Evolutionary conservation across 2,113 vertebrate genomes (phyloP).

Genomic region (Otolemur garnettii): DNA sequence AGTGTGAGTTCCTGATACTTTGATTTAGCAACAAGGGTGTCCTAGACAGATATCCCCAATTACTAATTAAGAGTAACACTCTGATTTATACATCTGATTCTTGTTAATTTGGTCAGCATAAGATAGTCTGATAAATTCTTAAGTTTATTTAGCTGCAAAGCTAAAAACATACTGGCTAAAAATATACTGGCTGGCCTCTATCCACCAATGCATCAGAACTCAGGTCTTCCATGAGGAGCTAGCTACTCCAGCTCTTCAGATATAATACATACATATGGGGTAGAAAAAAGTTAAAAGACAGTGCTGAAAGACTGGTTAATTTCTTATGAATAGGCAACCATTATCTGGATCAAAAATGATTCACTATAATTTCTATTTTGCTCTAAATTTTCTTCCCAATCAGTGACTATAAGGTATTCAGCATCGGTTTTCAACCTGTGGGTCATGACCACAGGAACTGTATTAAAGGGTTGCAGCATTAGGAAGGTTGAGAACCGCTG

Average conservation of each 20-base stretch:
- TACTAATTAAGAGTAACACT: not conserved
- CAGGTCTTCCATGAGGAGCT: not conserved
- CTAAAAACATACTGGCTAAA: not conserved
- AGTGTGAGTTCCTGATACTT: not conserved
- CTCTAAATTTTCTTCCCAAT: not conserved
- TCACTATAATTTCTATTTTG: not conserved
- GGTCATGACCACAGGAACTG: too few species aligned
- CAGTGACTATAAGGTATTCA: not conserved
- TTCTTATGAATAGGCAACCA: not conserved
- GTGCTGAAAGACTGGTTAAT: not conserved
- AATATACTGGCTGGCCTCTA: not conserved
- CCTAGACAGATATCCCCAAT: not conserved
- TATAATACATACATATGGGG: not conserved
- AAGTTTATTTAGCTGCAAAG: slow-evolving; percentile 1
- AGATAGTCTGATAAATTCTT: not conserved
- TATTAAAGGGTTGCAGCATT: too few species aligned
- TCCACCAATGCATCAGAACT: not conserved
- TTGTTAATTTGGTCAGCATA: not conserved
- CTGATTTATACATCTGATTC: not conserved
- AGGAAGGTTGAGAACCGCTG: too few species aligned
- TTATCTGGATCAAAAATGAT: not conserved
- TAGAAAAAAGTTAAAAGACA: not conserved
- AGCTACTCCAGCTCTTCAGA: not conserved
- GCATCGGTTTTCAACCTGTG: too few species aligned
- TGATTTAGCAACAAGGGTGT: not conserved